Evolutionary conservation across 2,113 vertebrate species (phyloP).

Genomic region (Peromyscus maniculatus): DNA sequence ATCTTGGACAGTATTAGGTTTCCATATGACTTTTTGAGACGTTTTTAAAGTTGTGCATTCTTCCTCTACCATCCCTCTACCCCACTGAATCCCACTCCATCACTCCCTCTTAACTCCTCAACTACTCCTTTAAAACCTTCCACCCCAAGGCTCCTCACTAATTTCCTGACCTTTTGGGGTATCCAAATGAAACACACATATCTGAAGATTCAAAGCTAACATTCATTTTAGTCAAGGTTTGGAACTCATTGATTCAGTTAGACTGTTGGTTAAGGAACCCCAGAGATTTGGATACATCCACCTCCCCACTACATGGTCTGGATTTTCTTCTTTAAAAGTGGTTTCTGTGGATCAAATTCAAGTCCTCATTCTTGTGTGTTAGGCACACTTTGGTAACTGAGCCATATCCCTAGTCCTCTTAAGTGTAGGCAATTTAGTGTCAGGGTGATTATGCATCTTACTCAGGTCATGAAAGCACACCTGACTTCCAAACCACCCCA

Average conservation of each 20-base stretch:
- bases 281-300: not conserved
- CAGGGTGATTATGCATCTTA: not conserved
- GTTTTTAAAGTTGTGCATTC: not conserved
- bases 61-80: not conserved
- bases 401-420: not conserved
- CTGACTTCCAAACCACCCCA: not conserved
- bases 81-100: not conserved
- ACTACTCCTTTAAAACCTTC: not conserved
- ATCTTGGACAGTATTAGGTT: not conserved
- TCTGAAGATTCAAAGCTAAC: not conserved
- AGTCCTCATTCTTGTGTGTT: not conserved
- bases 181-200: not conserved
- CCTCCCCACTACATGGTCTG: not conserved
- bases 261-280: not conserved
- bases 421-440: not conserved
- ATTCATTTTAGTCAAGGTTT: not conserved
- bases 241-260: not conserved
- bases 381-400: not conserved
- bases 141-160: too few species aligned
- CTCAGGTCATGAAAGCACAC: not conserved
- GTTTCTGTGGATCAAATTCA: not conserved
- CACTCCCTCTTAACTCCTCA: not conserved
- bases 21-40: not conserved
- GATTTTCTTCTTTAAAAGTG: not conserved
- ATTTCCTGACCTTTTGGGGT: not conserved